A percentile compares a stretch with the other conserved stretches of the same genome.
Evolutionary conservation across 1,140 invertebrate species (phyloP).

Genomic region (Apis cerana): DNA sequence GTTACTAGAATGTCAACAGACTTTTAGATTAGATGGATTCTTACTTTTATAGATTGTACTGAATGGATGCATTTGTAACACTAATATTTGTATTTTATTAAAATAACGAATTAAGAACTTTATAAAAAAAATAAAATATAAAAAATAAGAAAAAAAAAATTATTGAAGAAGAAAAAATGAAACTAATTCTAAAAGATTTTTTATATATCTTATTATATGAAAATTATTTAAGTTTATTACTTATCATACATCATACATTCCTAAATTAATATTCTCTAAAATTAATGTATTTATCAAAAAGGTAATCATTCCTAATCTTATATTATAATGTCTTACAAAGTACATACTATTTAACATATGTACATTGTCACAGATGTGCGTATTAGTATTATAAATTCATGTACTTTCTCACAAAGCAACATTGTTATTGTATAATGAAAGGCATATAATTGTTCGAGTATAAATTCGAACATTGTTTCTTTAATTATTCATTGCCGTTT

Average conservation of each 20-base stretch:
- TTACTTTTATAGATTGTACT: constrained; percentile 41
- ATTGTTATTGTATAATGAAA: background rate
- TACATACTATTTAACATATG: constrained; percentile 1
- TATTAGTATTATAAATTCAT: background rate
- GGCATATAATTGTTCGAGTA: background rate
- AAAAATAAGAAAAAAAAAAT: background rate
- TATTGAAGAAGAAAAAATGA: background rate
- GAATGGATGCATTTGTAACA: constrained; percentile 63
- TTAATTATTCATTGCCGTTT: background rate
- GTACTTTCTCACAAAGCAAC: constrained; percentile 5
- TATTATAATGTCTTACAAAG: constrained; percentile 17
- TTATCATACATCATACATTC: constrained; percentile 5
- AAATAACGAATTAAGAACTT: background rate
- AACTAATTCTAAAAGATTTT: constrained; percentile 11
- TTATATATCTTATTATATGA: constrained; percentile 6
- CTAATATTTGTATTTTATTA: constrained; percentile 22
- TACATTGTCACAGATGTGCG: background rate
- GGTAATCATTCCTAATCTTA: constrained; percentile 7
- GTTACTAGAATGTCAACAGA: background rate
- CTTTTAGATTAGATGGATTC: constrained; percentile 2
- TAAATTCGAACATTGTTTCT: background rate
- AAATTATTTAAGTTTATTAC: background rate
- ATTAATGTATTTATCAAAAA: constrained; percentile 12
- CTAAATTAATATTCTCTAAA: background rate
- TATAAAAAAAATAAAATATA: background rate